Evolutionary conservation across 2,888 invertebrate species (phyloP).

Genomic region (Tineola bisselliella): DNA sequence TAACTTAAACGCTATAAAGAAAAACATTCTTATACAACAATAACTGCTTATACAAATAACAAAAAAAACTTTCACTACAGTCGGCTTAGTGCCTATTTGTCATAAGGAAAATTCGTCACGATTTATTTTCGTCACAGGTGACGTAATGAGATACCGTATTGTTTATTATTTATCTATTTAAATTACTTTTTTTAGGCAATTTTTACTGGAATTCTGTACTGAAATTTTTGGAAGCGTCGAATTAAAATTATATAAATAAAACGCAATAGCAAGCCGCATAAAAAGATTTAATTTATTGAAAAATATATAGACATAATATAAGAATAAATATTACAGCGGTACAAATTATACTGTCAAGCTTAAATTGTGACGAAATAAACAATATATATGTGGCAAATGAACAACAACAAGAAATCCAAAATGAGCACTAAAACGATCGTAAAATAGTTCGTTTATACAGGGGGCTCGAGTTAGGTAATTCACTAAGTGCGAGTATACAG

Average conservation of each 20-base stretch:
- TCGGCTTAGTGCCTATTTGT: neutral
- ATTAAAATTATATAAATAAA: no score
- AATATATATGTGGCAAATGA: neutral
- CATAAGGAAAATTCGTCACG: neutral
- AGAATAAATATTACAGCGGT: no score
- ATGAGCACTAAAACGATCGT: neutral
- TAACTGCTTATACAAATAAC: slow-evolving; percentile 3
- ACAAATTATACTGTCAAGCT: no score
- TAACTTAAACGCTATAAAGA: neutral
- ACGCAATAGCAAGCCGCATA: no score
- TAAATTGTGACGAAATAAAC: neutral
- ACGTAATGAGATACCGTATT: no score
- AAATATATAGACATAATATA: no score
- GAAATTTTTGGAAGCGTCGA: no score
- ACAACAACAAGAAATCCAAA: neutral
- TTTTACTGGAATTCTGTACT: no score
- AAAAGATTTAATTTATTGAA: no score
- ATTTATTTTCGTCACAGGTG: no score
- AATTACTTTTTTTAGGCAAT: no score
- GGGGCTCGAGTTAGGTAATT: neutral
- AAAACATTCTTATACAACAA: slow-evolving; percentile 7
- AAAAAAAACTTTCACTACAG: slow-evolving; percentile 3
- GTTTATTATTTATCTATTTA: no score
- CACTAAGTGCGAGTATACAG: slow-evolving; percentile 2
- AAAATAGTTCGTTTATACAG: neutral